phyloP scores from a whole-genome alignment of 2,888 invertebrate genomes.

The Arrhopalites spinosus region DNA sequence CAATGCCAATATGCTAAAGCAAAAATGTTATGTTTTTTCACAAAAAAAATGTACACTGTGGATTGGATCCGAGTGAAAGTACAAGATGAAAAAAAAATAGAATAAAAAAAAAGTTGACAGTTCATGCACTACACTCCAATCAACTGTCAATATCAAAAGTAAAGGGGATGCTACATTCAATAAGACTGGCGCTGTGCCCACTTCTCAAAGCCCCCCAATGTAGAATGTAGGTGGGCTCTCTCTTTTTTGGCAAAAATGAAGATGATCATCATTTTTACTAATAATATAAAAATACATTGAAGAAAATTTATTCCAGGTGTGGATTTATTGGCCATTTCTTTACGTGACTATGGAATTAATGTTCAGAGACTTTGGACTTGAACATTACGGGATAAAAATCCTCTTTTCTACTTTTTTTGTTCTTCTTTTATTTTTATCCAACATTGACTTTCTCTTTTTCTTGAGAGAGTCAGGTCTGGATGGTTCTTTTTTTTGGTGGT shows the following conservation, averaged over 20 bases:
- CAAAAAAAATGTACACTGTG: background rate
- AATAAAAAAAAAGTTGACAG: too few species aligned
- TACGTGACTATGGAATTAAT: constrained; percentile 22
- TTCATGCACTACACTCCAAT: too few species aligned
- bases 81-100: background rate
- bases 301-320: constrained; percentile 11
- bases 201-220: too few species aligned
- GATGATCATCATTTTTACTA: background rate
- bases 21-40: background rate
- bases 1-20: constrained; percentile 3
- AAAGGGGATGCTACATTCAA: too few species aligned
- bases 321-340: constrained; percentile 16
- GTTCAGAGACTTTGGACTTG: too few species aligned
- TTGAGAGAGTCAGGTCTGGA: background rate
- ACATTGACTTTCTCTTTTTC: too few species aligned
- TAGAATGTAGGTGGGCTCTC: too few species aligned
- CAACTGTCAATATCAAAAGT: too few species aligned
- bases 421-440: background rate
- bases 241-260: too few species aligned
- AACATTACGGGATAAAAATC: too few species aligned
- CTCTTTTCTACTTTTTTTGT: background rate
- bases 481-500: too few species aligned
- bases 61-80: background rate
- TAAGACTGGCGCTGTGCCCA: too few species aligned
- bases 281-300: constrained; percentile 7